Percentiles rank a stretch among this genome's conserved stretches.
Conservation (phyloP, 2,888 invertebrate genomes). For the Bombyx huttoni region DNA sequence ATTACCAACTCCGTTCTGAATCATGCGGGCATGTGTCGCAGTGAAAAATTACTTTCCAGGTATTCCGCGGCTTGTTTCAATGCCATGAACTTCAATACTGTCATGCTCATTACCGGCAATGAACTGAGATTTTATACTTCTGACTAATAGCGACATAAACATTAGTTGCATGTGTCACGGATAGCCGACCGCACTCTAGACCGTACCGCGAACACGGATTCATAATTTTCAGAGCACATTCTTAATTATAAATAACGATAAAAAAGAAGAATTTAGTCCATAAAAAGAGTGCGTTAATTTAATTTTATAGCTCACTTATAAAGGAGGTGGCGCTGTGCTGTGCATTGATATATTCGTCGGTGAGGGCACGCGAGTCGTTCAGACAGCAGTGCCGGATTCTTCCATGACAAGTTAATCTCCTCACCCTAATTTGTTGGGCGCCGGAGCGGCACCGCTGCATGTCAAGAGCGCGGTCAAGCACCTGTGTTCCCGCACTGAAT, state of each 20-base stretch:
- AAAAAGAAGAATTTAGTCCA: conserved; percentile 24
- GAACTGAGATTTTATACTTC: not conserved
- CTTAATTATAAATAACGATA: not conserved
- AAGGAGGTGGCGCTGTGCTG: conserved; percentile 23
- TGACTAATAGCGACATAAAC: not conserved
- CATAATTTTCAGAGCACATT: not conserved
- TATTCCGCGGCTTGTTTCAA: conserved; percentile 22
- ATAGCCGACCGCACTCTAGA: not conserved
- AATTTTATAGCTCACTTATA: conserved; percentile 28
- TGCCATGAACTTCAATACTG: conserved; percentile 10
- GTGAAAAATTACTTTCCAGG: conserved; percentile 36
- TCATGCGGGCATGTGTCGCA: conserved; percentile 26
- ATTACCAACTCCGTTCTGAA: conserved; percentile 26
- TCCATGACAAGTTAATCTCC: conserved; percentile 42
- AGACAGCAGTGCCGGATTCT: conserved; percentile 27
- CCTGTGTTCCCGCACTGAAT: conserved; percentile 13
- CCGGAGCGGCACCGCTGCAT: conserved; percentile 26
- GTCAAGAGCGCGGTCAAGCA: conserved; percentile 48
- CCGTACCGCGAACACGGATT: not conserved
- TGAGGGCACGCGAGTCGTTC: conserved; percentile 18
- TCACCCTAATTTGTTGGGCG: conserved; percentile 46
- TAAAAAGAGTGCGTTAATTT: conserved; percentile 20
- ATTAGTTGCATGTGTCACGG: conserved; percentile 4
- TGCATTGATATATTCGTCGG: conserved; percentile 16
- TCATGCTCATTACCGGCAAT: not conserved